Base-by-base conservation (phyloP, 2,113 vertebrate genomes). In the Balaenoptera acutorostrata region DNA sequence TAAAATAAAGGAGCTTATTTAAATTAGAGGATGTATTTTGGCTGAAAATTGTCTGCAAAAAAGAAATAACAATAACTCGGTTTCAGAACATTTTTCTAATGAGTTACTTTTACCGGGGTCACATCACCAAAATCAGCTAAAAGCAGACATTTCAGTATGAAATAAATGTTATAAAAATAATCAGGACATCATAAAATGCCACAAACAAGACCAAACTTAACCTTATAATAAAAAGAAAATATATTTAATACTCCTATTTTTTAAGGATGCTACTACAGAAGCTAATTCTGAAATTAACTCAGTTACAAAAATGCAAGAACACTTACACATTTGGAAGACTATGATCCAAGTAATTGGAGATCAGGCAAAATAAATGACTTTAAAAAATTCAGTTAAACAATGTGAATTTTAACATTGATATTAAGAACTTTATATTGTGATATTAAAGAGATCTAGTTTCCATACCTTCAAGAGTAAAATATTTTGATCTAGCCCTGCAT, bases 1-100 rank as follows among this genome's bases (percentile, higher is more conserved):
- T 97, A 89, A 97, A 98, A 98, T 97, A 98, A 98, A 98, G 95
- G 81, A 88, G 41, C 91, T 97, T 96, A 97, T 97, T 98, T 98
- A 96, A 98, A 98, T 96, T 96, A 49, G 82, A 90, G 33, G 86
- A 90, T 93, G 95, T 96, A 74, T 93, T 95, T 88, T 95, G 69
- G 78, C 80, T 98, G 41, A 90, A 91, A 96, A 27, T 86, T 31
- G 78, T 93, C 96, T 92, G 90, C 88, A 83, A 95, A 97, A 74
- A 86, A 39, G 71, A 33, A 36, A 66, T 14, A 78, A 59, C 46
- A 97, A 90, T 11, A 20, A 41, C 11, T 82, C 52, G 7, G 10
- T 93, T 97, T 98, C 82, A 93, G 85, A 91, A 89, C 69, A 97
- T 63, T 89, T 95, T 97, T 97, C 59, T 66, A 63, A 68, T 75